Evolutionary conservation across 2,888 invertebrate species (phyloP).

Genomic region (Elegia similella): DNA sequence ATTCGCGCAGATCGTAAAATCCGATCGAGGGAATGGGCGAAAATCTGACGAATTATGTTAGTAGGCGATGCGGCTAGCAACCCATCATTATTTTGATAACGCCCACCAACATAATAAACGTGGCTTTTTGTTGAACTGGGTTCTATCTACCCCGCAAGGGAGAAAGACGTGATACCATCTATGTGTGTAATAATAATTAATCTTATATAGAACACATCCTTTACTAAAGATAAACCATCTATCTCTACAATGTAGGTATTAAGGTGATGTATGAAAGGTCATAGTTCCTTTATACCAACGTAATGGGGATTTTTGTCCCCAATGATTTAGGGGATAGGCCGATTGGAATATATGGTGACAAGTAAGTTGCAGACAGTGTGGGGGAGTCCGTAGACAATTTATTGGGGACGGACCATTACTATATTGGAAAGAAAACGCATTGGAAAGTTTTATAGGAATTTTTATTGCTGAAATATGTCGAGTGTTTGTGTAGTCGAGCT

Average conservation of each 20-base stretch:
- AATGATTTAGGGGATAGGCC: constrained; percentile 14
- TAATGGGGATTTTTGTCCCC: constrained; percentile 20
- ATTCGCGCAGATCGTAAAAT: no score
- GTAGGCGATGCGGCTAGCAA: no score
- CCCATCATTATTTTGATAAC: no score
- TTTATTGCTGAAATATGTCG: constrained; percentile 6
- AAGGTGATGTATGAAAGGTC: constrained; percentile 19
- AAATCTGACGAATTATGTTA: no score
- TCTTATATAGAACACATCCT: background rate
- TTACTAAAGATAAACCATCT: constrained; percentile 6
- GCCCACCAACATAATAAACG: no score
- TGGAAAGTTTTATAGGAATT: constrained; percentile 3
- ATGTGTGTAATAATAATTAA: background rate
- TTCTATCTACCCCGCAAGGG: no score
- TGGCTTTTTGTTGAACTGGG: no score
- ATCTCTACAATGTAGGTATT: constrained; percentile 15
- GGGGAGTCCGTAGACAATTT: constrained; percentile 12
- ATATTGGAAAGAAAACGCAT: constrained; percentile 14
- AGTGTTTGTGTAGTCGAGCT: background rate
- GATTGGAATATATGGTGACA: constrained; percentile 19
- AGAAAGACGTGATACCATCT: no score
- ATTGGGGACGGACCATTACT: constrained; percentile 15
- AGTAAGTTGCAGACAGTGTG: constrained; percentile 12
- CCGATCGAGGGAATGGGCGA: no score
- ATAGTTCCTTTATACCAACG: constrained; percentile 16